Conservation (phyloP, 2,113 vertebrate genomes). For the Callithrix jacchus region DNA sequence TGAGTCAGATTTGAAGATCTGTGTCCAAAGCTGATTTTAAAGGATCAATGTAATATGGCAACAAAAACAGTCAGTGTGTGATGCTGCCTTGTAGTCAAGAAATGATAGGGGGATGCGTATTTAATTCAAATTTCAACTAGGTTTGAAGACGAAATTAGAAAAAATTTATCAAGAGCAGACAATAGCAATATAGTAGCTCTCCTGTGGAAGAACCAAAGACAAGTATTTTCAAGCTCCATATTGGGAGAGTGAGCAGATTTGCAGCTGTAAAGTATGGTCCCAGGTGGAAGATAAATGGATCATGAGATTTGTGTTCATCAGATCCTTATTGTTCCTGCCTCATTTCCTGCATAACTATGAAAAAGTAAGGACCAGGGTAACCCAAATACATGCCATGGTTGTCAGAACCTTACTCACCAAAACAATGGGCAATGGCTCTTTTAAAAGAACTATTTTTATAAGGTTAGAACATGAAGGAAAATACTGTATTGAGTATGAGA, state of each 20-base stretch:
- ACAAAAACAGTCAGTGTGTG: background rate
- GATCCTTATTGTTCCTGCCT: background rate
- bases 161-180: background rate
- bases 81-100: background rate
- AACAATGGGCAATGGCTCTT: background rate
- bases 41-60: background rate
- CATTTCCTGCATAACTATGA: background rate
- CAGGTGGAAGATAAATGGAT: background rate
- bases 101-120: background rate
- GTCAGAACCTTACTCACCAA: background rate
- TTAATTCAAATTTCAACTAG: background rate
- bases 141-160: background rate
- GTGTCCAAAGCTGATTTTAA: background rate
- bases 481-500: background rate
- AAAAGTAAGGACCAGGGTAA: background rate
- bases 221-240: background rate
- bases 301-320: background rate
- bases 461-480: background rate
- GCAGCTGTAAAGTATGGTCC: background rate
- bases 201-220: background rate
- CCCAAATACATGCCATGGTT: background rate
- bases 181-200: background rate
- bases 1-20: background rate
- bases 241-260: background rate
- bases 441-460: background rate